Conservation (phyloP, 2,888 invertebrate species). For the Drosophila gaucha region DNA sequence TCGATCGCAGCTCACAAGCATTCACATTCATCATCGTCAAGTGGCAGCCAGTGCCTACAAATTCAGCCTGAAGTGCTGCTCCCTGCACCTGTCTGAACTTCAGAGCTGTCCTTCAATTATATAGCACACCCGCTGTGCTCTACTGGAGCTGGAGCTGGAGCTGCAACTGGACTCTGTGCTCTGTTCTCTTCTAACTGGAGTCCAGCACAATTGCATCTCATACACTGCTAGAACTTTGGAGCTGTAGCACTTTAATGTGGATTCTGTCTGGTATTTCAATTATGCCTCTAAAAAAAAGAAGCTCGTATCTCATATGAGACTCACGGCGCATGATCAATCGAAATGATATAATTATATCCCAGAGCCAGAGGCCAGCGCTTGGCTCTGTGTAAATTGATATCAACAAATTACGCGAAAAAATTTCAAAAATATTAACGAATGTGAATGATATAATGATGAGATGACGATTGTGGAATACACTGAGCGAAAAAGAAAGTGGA, state of each 20-base stretch:
- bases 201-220: slow-evolving; percentile 10
- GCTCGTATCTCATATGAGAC: slow-evolving; percentile 35
- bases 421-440: slow-evolving; percentile 80
- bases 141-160: slow-evolving; percentile 32
- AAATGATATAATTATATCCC: slow-evolving; percentile 78
- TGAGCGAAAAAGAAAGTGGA: slow-evolving; percentile 15
- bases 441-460: slow-evolving; percentile 79
- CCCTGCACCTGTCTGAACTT: slow-evolving; percentile 73
- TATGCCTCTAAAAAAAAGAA: slow-evolving; percentile 41
- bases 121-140: slow-evolving; percentile 76
- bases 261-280: slow-evolving; percentile 49
- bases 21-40: slow-evolving; percentile 77
- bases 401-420: slow-evolving; percentile 80
- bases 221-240: slow-evolving; percentile 53
- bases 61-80: slow-evolving; percentile 14
- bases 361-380: slow-evolving; percentile 18
- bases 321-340: slow-evolving; percentile 76
- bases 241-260: slow-evolving; percentile 10
- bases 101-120: slow-evolving; percentile 73
- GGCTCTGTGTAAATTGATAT: slow-evolving; percentile 77
- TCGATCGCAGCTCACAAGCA: slow-evolving; percentile 53
- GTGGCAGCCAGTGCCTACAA: slow-evolving; percentile 29
- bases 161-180: slow-evolving; percentile 16
- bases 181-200: slow-evolving; percentile 59
- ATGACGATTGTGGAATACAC: slow-evolving; percentile 59